A percentile compares a stretch with the other conserved stretches of the same genome.
phyloP scores from a whole-genome alignment of 2,888 invertebrate genomes.

The Hemicrepidius hirtus region DNA sequence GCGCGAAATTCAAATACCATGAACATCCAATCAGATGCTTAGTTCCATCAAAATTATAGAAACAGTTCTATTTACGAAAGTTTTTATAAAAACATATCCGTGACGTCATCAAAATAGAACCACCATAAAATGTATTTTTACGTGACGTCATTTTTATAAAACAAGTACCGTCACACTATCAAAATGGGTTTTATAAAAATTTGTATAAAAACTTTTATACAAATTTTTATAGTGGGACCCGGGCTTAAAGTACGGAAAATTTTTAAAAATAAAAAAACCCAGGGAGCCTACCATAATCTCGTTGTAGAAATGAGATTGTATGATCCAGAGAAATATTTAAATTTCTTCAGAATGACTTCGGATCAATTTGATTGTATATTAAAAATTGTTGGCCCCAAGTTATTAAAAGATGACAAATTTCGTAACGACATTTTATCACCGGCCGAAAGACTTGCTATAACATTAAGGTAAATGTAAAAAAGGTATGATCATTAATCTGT shows the following conservation, averaged over 20 bases:
- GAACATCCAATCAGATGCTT: constrained; percentile 1
- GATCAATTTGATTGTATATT: background rate
- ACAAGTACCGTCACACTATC: background rate
- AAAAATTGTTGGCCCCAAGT: background rate
- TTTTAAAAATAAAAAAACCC: background rate
- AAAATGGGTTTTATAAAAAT: background rate
- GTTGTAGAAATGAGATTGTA: background rate
- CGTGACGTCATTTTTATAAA: constrained; percentile 4
- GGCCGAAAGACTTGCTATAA: background rate
- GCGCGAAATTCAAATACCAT: background rate
- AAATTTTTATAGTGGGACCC: too few species aligned
- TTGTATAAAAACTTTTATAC: too few species aligned
- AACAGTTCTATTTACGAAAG: constrained; percentile 6
- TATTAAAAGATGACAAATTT: background rate
- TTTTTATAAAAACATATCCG: background rate
- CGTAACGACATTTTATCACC: background rate
- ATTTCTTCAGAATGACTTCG: background rate
- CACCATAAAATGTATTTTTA: too few species aligned
- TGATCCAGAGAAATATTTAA: constrained; percentile 3
- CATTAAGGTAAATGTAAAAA: too few species aligned
- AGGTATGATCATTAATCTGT: too few species aligned
- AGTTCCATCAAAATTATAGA: constrained; percentile 3
- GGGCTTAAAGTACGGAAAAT: background rate
- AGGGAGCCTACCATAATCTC: background rate
- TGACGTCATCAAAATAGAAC: constrained; percentile 6